A percentile compares a stretch with the other conserved stretches of the same genome.
These are phyloP conservation scores for Gastrophysa polygoni DNA, from an alignment of 2,888 invertebrate species.

Conservation along the genomic window DNA sequence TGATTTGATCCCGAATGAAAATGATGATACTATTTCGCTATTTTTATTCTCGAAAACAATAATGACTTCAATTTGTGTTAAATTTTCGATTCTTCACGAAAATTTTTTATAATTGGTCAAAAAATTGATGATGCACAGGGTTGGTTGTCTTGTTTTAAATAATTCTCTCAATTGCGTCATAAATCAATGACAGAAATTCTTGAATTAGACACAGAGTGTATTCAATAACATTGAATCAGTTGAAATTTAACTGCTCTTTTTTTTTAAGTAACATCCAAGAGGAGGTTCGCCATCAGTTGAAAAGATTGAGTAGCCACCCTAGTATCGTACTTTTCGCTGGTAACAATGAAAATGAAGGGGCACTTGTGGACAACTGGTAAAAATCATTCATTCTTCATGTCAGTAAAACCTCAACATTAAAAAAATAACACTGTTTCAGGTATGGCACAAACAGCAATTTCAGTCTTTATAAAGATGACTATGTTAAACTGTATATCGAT, in stretches of 20 bases:
- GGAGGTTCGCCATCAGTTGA: slow-evolving; percentile 83
- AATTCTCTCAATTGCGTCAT: too few relatives aligned
- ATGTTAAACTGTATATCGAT: slow-evolving; percentile 80
- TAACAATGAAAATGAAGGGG: slow-evolving; percentile 97
- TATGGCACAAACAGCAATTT: slow-evolving; percentile 57
- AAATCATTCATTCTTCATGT: slow-evolving; percentile 26
- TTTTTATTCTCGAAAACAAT: too few relatives aligned
- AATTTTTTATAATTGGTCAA: too few relatives aligned
- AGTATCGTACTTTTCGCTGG: slow-evolving; percentile 91
- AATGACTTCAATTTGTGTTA: too few relatives aligned
- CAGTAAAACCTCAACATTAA: too few relatives aligned
- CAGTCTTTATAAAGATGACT: slow-evolving; percentile 66
- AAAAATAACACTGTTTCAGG: slow-evolving; percentile 44
- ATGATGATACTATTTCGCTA: too few relatives aligned
- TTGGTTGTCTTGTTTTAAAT: too few relatives aligned
- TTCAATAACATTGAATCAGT: not conserved
- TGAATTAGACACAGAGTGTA: too few relatives aligned
- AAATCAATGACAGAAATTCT: too few relatives aligned
- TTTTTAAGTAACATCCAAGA: slow-evolving; percentile 66
- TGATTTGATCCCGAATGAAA: too few relatives aligned
- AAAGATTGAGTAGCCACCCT: slow-evolving; percentile 83
- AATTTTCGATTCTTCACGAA: too few relatives aligned
- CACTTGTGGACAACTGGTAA: slow-evolving; percentile 82
- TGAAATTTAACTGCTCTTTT: not conserved
- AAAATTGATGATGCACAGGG: too few relatives aligned